Evolutionary conservation across 30 jellyfish, hydroid and myxozoan genomes (phyloP).

Genomic region (Turritopsis dohrnii): DNA sequence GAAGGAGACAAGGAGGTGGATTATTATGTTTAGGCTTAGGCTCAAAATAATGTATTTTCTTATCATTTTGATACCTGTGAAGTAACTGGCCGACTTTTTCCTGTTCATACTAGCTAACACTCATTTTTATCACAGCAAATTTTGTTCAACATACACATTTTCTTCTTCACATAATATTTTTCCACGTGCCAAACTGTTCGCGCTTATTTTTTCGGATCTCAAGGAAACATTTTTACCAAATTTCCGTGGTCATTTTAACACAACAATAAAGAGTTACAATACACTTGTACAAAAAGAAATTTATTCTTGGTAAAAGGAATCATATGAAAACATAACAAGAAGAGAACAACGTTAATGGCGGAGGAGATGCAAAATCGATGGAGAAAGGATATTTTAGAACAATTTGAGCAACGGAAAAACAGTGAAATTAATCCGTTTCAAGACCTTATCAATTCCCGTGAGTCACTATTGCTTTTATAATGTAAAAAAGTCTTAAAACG

Average conservation of each 20-base stretch:
- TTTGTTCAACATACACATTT: too few relatives aligned
- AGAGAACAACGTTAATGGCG: constrained; percentile 21
- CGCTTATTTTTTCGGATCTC: background rate
- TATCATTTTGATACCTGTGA: too few relatives aligned
- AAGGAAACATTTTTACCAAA: background rate
- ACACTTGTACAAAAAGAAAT: background rate
- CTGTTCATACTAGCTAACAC: too few relatives aligned
- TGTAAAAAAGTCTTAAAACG: background rate
- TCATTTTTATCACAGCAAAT: too few relatives aligned
- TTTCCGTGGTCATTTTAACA: background rate
- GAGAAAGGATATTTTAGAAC: constrained; percentile 33
- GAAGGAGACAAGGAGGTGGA: too few relatives aligned
- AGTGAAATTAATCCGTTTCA: constrained; percentile 22
- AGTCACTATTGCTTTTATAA: background rate
- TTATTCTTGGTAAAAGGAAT: background rate
- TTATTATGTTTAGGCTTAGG: too few relatives aligned
- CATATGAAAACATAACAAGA: background rate
- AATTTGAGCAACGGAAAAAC: constrained; percentile 21
- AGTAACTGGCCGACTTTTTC: too few relatives aligned
- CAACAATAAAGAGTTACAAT: background rate
- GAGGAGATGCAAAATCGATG: constrained; percentile 28
- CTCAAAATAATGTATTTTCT: too few relatives aligned
- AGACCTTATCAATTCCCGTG: constrained; percentile 30
- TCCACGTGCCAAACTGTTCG: too few relatives aligned
- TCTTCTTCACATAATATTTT: too few relatives aligned